Evolutionary conservation across 1,140 invertebrate species (phyloP).

Genomic region (Ceratosolen fusciceps): DNA sequence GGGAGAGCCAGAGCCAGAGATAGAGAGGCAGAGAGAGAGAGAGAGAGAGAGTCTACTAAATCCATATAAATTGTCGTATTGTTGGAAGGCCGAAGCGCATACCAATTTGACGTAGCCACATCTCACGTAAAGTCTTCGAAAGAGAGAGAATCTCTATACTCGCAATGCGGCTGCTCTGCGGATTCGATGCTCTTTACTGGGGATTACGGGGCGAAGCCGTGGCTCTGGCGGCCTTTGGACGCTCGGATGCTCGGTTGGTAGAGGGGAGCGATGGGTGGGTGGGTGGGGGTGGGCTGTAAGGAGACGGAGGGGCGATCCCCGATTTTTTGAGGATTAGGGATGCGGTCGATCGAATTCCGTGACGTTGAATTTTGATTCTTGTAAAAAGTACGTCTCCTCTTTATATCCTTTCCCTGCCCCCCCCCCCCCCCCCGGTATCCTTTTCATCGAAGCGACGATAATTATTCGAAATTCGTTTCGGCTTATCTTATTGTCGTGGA

Average conservation of each 20-base stretch:
- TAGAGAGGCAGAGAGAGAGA: constrained; percentile 62
- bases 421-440: no score
- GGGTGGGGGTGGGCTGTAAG: no score
- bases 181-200: constrained; percentile 41
- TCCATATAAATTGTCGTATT: constrained; percentile 72
- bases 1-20: no score
- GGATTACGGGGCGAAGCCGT: no score
- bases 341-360: constrained; percentile 39
- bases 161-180: constrained; percentile 1
- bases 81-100: constrained; percentile 63
- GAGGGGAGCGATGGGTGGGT: no score
- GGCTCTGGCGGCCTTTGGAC: no score
- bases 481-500: no score
- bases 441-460: background rate
- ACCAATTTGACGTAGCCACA: constrained; percentile 64
- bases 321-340: constrained; percentile 34
- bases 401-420: background rate
- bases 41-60: constrained; percentile 66
- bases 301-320: constrained; percentile 30
- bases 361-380: constrained; percentile 21
- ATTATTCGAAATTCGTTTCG: no score
- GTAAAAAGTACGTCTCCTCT: background rate
- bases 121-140: constrained; percentile 55
- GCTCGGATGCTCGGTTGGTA: no score
- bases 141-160: constrained; percentile 46